phyloP scores from a whole-genome alignment of 2,113 vertebrate genomes.

The Apteryx mantelli region DNA sequence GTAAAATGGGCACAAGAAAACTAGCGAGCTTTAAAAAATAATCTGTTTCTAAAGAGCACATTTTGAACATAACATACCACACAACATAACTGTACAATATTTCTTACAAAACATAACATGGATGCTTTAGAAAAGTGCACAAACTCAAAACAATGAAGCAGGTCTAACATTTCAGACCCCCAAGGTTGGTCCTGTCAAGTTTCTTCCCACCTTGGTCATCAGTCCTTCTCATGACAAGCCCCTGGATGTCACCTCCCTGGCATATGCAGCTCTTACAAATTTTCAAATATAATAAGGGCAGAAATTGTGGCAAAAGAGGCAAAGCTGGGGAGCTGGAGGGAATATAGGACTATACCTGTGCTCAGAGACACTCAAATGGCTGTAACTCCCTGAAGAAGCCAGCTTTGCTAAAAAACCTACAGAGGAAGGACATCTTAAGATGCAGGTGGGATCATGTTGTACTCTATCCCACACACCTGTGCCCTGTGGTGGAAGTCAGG shows the following conservation, averaged over 20 bases:
- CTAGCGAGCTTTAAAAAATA: neutral
- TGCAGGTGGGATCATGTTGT: neutral
- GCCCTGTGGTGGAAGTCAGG: neutral
- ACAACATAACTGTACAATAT: neutral
- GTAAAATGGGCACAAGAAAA: neutral
- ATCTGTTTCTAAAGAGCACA: neutral
- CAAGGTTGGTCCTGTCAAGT: conserved; percentile 5
- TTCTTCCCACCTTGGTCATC: neutral
- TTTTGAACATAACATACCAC: neutral
- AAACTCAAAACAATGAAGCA: neutral
- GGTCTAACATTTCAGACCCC: conserved; percentile 46
- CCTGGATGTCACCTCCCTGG: neutral
- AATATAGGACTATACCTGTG: neutral
- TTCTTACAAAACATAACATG: neutral
- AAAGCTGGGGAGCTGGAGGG: neutral
- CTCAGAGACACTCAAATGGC: neutral
- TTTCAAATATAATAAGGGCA: neutral
- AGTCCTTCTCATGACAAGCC: neutral
- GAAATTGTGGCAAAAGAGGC: neutral
- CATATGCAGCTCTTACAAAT: neutral
- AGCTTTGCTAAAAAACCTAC: fast-evolving
- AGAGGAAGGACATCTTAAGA: neutral
- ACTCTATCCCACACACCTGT: neutral
- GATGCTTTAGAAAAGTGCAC: neutral
- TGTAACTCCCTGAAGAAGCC: neutral